Conservation (phyloP, 2,113 vertebrate species). For the Albula goreensis region DNA sequence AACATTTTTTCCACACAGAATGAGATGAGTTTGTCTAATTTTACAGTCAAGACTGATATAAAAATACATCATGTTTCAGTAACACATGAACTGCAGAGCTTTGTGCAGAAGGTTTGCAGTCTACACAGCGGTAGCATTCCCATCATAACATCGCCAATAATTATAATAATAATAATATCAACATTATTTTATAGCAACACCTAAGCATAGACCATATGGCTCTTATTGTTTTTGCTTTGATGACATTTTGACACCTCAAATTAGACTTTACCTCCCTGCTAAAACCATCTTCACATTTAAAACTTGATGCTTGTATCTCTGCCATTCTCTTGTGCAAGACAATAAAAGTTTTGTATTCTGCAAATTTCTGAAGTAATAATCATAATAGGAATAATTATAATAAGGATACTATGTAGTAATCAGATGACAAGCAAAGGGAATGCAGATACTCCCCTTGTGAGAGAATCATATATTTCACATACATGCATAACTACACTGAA, state of each 20-base stretch:
- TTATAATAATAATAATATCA: background rate
- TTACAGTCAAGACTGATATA: conserved; percentile 6
- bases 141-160: background rate
- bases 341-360: background rate
- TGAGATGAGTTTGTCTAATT: conserved; percentile 17
- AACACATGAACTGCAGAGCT: background rate
- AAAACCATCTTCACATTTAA: background rate
- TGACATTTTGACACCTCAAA: background rate
- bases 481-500: conserved; percentile 17
- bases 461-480: conserved; percentile 2
- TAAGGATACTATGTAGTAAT: background rate
- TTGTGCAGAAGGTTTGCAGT: background rate
- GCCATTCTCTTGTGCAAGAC: background rate
- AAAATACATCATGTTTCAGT: conserved; percentile 26
- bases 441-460: background rate
- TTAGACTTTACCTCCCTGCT: background rate
- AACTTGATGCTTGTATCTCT: background rate
- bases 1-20: conserved; percentile 9
- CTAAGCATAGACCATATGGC: background rate
- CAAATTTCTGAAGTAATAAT: background rate
- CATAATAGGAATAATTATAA: background rate
- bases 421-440: background rate
- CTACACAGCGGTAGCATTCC: conserved; percentile 9
- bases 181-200: background rate
- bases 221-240: background rate